Evolutionary conservation across 2,113 vertebrate genomes (phyloP).

Genomic region (Macquaria australasica): DNA sequence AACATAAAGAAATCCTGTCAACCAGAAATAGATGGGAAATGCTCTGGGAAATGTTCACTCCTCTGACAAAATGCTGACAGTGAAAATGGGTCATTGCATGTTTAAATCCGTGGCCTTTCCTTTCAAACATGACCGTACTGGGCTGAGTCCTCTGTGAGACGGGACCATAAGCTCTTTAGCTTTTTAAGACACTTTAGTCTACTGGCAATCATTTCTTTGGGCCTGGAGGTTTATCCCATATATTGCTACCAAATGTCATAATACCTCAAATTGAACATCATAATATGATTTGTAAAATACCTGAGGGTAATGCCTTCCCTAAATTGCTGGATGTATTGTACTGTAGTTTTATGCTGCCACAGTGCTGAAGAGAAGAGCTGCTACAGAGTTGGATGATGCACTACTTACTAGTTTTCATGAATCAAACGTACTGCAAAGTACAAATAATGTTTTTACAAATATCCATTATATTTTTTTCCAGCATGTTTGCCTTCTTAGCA

Average conservation of each 20-base stretch:
- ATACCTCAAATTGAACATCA: conserved; percentile 7
- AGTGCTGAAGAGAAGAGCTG: background rate
- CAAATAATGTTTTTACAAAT: background rate
- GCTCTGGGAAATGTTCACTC: background rate
- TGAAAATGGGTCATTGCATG: conserved; percentile 57
- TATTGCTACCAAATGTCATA: conserved; percentile 34
- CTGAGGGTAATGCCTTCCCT: background rate
- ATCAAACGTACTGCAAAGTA: background rate
- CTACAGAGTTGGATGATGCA: background rate
- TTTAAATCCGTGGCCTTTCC: conserved; percentile 49
- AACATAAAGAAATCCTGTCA: no score
- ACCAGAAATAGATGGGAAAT: background rate
- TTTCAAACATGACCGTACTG: conserved; percentile 31
- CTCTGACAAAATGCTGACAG: conserved; percentile 12
- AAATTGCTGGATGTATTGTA: conserved; percentile 1
- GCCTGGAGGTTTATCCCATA: conserved; percentile 16
- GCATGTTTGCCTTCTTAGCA: background rate
- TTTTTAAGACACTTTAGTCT: conserved; percentile 49
- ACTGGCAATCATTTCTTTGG: conserved; percentile 20
- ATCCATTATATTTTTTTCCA: background rate
- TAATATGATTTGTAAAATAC: conserved; percentile 28
- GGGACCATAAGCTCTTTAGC: conserved; percentile 47
- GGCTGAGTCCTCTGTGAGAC: conserved; percentile 35
- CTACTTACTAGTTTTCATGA: background rate
- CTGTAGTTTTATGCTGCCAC: background rate